Base-by-base conservation (phyloP, 2,797 vertebrate species). In the Gallinago stenura region DNA sequence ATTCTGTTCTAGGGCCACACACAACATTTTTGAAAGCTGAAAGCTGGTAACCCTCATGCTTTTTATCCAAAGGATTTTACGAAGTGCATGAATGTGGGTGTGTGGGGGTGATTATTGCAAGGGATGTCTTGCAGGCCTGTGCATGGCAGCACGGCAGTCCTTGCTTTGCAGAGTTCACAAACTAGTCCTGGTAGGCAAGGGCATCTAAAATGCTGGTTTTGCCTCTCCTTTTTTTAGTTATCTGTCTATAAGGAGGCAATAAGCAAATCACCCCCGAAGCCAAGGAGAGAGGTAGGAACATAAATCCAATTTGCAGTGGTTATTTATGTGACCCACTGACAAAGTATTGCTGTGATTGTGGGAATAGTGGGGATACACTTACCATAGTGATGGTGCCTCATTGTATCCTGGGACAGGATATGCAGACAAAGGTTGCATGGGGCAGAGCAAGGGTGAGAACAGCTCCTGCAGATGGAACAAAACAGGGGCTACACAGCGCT, bases 1-100 rank as follows among this genome's bases (percentile, higher is more conserved):
- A 14, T 91, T 96, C 87, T 93, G 62, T 84, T 94, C 81, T 95
- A 82, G 78, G 91, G 93, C 93, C 91, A 96, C 94, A 97, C 90
- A 93, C 91, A 90, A 96, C 56, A 95, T 79, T 89, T 89, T 81
- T 95, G 77, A 94, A 87, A 90, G 80, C 65, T 66, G 64, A 86
- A 81, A 94, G 48, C 86, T 96, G 94, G 94, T 81, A 92, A 15
- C 12, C 1, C 68, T 93, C 48, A 11, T 68, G 86, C 30, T 91
- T 87, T 87, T 88, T 62, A 91, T 70, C 73, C 73, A 57, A 77
- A 90, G 70, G 90, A 22, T 82, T 94, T 96, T 86, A 86, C n/a
- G 18, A 73, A 91, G 87, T 61, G 28, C 3, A 1, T 82, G 86
- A 66, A 30, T 14, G 45, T 20, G 83, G 51, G 64, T 10, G 48